Conservation (phyloP, 2,113 vertebrate species). For the Marmota monax region DNA sequence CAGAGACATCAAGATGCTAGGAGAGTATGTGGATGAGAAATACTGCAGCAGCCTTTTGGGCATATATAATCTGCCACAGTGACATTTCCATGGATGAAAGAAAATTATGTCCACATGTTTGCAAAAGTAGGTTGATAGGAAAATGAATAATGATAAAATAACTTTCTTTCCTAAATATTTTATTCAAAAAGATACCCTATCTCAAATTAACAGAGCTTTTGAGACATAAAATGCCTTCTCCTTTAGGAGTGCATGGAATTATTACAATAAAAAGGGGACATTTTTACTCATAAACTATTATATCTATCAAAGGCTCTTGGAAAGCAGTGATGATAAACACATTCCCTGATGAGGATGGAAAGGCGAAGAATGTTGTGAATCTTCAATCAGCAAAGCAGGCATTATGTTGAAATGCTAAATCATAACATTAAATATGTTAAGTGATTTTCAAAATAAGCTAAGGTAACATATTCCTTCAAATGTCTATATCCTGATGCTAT, state of each 20-base stretch:
- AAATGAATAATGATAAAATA: constrained; percentile 9
- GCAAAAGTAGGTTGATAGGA: neutral
- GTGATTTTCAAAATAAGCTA: constrained; percentile 60
- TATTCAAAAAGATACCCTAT: neutral
- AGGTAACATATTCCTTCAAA: neutral
- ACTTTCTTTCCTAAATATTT: neutral
- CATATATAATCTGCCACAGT: neutral
- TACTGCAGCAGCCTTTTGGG: neutral
- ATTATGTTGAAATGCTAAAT: constrained; percentile 75
- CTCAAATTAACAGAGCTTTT: neutral
- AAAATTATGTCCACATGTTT: neutral
- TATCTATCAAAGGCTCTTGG: constrained; percentile 57
- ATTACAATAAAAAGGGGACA: constrained; percentile 32
- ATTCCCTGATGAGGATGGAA: constrained; percentile 63
- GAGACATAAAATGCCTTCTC: neutral
- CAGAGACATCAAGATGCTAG: neutral
- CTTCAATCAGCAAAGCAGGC: constrained; percentile 54
- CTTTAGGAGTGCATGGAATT: neutral
- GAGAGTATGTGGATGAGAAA: neutral
- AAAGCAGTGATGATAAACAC: constrained; percentile 44
- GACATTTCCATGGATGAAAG: neutral
- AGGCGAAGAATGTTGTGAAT: constrained; percentile 38
- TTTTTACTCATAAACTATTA: constrained; percentile 75
- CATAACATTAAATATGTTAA: constrained; percentile 74
- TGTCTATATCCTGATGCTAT: neutral